phyloP scores from a whole-genome alignment of 2,888 invertebrate species.

The Melanostoma scalare region DNA sequence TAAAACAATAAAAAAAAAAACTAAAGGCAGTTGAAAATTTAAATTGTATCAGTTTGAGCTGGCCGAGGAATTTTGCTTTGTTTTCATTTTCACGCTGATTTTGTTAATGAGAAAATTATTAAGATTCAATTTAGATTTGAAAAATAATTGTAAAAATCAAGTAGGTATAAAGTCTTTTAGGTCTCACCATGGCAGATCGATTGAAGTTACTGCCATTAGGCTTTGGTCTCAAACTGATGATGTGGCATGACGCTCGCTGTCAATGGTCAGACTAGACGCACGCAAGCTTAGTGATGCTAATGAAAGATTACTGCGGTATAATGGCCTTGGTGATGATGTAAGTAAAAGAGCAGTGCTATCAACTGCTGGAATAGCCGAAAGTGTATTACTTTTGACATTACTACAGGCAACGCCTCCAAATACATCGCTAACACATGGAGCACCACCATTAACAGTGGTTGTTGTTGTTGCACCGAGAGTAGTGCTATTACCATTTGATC shows the following conservation, averaged over 20 bases:
- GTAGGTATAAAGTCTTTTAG: slow-evolving; percentile 48
- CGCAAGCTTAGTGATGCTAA: slow-evolving; percentile 81
- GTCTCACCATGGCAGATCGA: slow-evolving; percentile 59
- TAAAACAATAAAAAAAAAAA: no score
- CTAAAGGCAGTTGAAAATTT: no score
- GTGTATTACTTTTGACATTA: slow-evolving; percentile 69
- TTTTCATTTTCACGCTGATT: no score
- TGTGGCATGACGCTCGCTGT: slow-evolving; percentile 83
- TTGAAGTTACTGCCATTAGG: slow-evolving; percentile 54
- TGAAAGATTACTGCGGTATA: slow-evolving; percentile 81
- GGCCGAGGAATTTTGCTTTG: no score
- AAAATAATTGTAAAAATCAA: not conserved
- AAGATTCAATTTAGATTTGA: no score
- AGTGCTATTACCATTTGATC: slow-evolving; percentile 57
- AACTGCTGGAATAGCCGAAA: slow-evolving; percentile 72
- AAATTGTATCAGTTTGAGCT: no score
- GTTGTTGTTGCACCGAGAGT: slow-evolving; percentile 39
- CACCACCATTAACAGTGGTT: slow-evolving; percentile 33
- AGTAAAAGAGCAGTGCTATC: slow-evolving; percentile 76
- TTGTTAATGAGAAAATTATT: no score
- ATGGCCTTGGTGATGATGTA: slow-evolving; percentile 77
- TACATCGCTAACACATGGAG: slow-evolving; percentile 48
- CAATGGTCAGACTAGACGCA: slow-evolving; percentile 81
- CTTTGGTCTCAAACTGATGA: slow-evolving; percentile 82
- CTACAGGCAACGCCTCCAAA: slow-evolving; percentile 72